phyloP scores from a whole-genome alignment of 1,140 invertebrate genomes.

The Daktulosphaira vitifoliae region DNA sequence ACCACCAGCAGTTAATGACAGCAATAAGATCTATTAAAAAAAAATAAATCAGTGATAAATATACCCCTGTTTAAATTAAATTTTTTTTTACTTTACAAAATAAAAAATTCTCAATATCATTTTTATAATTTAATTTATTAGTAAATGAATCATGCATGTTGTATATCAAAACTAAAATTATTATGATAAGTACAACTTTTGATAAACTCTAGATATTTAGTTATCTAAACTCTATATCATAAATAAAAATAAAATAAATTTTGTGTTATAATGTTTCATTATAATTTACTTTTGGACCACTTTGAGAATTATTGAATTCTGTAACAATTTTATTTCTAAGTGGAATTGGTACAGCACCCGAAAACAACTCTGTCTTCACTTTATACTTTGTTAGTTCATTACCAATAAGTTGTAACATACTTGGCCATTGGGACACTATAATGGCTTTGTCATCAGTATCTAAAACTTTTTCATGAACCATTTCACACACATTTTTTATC shows the following conservation, averaged over 20 bases:
- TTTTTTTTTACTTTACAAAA: background rate
- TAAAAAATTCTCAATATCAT: background rate
- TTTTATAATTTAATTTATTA: no score
- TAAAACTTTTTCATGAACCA: conserved; percentile 51
- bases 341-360: conserved; percentile 56
- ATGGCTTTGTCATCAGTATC: conserved; percentile 60
- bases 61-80: no score
- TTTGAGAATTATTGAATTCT: conserved; percentile 57
- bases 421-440: conserved; percentile 81
- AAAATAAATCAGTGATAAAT: background rate
- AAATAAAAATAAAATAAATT: no score
- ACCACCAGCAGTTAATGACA: conserved; percentile 82
- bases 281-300: conserved; percentile 46
- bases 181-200: no score
- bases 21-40: conserved; percentile 48
- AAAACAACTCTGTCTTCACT: conserved; percentile 54
- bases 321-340: conserved; percentile 54
- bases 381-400: conserved; percentile 48
- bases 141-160: no score
- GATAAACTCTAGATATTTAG: no score
- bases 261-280: background rate
- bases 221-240: no score
- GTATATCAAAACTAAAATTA: no score
- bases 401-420: conserved; percentile 59
- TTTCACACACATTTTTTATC: conserved; percentile 53